Evolutionary conservation across 2,113 vertebrate genomes (phyloP).

Genomic region (Brachypteracias leptosomus): DNA sequence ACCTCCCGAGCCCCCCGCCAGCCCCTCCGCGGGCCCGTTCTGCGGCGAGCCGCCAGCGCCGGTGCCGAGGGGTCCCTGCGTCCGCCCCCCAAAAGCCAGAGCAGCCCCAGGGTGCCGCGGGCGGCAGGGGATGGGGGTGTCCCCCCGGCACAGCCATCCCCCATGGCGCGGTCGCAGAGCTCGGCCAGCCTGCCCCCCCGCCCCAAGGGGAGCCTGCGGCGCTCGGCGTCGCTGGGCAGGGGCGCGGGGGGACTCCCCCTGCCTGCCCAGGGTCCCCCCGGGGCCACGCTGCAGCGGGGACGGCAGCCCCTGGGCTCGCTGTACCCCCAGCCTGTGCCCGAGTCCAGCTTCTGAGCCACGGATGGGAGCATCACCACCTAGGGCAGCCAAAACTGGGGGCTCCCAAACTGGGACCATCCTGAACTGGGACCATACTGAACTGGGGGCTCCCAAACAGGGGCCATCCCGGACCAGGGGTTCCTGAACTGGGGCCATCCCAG

Average conservation of each 20-base stretch:
- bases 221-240: slow-evolving; percentile 22
- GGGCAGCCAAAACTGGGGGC: neutral
- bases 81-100: neutral
- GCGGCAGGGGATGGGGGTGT: fast-evolving
- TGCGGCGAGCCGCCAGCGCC: neutral
- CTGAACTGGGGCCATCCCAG: neutral
- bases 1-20: too few relatives aligned
- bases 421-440: neutral
- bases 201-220: slow-evolving; percentile 51
- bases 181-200: slow-evolving; percentile 27
- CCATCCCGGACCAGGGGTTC: neutral
- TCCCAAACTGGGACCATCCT: neutral
- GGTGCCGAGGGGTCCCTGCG: neutral
- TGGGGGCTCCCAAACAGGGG: neutral
- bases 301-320: slow-evolving; percentile 79
- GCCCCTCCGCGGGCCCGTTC: too few relatives aligned
- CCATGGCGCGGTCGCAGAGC: neutral
- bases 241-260: fast-evolving
- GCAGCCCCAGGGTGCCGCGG: neutral
- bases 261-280: neutral
- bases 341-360: slow-evolving; percentile 85
- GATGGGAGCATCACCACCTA: neutral
- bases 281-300: slow-evolving; percentile 74
- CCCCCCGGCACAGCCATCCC: neutral
- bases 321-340: slow-evolving; percentile 68